Evolutionary conservation across 2,113 vertebrate genomes (phyloP).

Genomic region (Rafetus swinhoei): DNA sequence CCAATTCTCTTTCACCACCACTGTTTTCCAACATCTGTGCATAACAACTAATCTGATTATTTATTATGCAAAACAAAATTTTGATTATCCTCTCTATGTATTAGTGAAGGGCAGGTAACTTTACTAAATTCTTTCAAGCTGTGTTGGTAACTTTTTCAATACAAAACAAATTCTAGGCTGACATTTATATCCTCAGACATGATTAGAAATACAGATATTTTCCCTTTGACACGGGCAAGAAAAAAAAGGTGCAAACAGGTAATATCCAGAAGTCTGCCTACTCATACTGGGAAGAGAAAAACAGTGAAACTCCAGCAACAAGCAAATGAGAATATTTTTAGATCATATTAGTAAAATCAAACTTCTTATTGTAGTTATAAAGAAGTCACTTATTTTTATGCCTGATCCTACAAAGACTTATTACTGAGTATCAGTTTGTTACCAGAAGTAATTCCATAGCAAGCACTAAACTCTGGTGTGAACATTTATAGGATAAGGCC

Average conservation of each 20-base stretch:
- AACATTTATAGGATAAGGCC: neutral
- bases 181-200: constrained; percentile 7
- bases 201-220: neutral
- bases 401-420: neutral
- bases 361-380: neutral
- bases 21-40: neutral
- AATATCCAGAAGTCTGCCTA: neutral
- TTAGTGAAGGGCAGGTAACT: neutral
- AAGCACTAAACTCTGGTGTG: neutral
- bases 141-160: neutral
- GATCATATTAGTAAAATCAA: neutral
- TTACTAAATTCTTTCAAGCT: neutral
- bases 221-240: no score
- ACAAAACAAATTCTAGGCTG: neutral
- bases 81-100: neutral
- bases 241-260: neutral
- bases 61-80: neutral
- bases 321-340: neutral
- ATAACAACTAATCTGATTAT: neutral
- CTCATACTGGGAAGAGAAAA: neutral
- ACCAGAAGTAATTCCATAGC: neutral
- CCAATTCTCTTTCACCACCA: neutral
- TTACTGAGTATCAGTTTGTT: neutral
- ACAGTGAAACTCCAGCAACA: neutral
- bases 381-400: neutral